Evolutionary conservation across 2,113 vertebrate genomes (phyloP).

Genomic region (Piaya cayana): DNA sequence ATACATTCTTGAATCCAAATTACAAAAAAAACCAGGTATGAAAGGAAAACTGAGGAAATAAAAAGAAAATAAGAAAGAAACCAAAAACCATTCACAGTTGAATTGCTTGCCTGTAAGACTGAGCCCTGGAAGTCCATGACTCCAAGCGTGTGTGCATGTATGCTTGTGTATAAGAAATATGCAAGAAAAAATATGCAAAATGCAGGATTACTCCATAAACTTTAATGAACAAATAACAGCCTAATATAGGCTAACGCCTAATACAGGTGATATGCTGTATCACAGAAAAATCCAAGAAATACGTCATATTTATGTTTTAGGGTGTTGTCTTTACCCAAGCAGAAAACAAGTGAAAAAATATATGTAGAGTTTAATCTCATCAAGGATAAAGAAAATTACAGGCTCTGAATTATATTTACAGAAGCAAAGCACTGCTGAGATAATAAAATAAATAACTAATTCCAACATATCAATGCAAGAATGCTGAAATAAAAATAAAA

Average conservation of each 20-base stretch:
- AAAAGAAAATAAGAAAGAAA: neutral
- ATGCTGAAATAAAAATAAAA: neutral
- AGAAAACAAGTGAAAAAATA: slow-evolving; percentile 28
- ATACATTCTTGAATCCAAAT: neutral
- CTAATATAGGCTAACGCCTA: neutral
- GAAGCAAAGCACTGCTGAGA: neutral
- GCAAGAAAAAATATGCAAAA: slow-evolving; percentile 37
- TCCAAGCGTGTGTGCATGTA: neutral
- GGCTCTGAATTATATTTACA: slow-evolving; percentile 3
- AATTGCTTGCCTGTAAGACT: neutral
- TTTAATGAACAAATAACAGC: slow-evolving; percentile 45
- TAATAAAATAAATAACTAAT: slow-evolving; percentile 23
- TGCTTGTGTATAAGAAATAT: neutral
- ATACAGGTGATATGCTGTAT: neutral
- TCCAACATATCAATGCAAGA: neutral
- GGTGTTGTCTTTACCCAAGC: slow-evolving; percentile 55
- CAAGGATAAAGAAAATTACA: slow-evolving; percentile 37
- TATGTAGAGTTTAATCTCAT: slow-evolving; percentile 41
- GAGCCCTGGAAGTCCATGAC: neutral
- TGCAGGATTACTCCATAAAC: slow-evolving; percentile 41
- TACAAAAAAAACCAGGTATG: neutral
- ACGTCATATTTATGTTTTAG: neutral
- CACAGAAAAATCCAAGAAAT: slow-evolving; percentile 40
- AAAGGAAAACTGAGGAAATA: neutral
- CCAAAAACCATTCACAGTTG: neutral